These are phyloP conservation scores for Drosophila subquinaria DNA, from an alignment of 2,888 invertebrate species.

Conservation along the genomic window DNA sequence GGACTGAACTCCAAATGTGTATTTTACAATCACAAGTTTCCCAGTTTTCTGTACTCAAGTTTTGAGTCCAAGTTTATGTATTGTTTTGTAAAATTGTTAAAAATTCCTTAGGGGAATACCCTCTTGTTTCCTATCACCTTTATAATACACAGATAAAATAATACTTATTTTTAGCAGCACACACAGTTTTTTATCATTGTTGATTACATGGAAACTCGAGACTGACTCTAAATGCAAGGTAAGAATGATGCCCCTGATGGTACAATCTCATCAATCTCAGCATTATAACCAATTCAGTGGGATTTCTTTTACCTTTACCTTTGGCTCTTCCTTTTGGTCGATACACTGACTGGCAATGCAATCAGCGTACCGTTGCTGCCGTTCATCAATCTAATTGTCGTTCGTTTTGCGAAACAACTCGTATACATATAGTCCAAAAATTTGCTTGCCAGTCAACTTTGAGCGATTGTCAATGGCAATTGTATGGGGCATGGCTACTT, in stretches of 20 bases:
- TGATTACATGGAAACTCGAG: conserved; percentile 2
- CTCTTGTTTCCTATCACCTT: no score
- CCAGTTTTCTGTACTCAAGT: no score
- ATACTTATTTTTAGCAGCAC: neutral
- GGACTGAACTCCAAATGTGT: no score
- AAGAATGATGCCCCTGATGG: conserved; percentile 4
- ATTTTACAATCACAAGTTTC: no score
- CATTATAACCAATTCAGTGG: conserved; percentile 12
- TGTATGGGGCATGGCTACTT: conserved; percentile 27
- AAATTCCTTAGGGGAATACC: no score
- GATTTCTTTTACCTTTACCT: conserved; percentile 1
- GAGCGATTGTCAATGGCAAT: conserved; percentile 47
- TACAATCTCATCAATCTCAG: conserved; percentile 34
- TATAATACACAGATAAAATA: neutral
- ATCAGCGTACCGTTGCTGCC: conserved; percentile 31
- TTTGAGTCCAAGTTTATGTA: no score
- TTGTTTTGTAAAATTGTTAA: no score
- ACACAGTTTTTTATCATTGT: neutral
- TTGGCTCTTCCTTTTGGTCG: neutral
- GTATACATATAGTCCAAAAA: conserved; percentile 25
- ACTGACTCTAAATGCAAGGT: conserved; percentile 1
- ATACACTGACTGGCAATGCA: conserved; percentile 28
- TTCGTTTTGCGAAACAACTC: conserved; percentile 25
- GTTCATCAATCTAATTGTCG: conserved; percentile 65
- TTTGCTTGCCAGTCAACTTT: conserved; percentile 54